A percentile compares a stretch with the other conserved stretches of the same genome.
phyloP scores from a whole-genome alignment of 2,797 vertebrate genomes.

The Etheostoma perlongum region DNA sequence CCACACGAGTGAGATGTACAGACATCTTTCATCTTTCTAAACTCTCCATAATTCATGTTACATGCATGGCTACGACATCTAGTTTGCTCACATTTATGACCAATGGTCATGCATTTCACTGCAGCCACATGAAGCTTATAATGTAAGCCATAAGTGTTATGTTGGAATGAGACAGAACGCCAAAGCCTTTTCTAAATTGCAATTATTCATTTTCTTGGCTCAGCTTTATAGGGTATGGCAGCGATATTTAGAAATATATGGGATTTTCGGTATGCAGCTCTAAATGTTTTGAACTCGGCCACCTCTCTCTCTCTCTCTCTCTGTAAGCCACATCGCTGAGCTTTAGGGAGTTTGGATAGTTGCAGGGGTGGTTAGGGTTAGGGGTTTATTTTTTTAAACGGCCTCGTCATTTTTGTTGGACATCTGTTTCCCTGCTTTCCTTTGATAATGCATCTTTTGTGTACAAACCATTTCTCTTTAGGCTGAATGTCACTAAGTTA shows the following conservation, averaged over 20 bases:
- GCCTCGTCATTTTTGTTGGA: conserved; percentile 19
- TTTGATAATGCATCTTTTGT: conserved; percentile 28
- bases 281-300: conserved; percentile 72
- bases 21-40: conserved; percentile 27
- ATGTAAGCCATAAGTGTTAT: conserved; percentile 70
- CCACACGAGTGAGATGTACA: background rate
- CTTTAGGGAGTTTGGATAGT: conserved; percentile 34
- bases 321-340: conserved; percentile 39
- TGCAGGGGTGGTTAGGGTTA: conserved; percentile 11
- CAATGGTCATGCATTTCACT: conserved; percentile 43
- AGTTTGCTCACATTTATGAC: conserved; percentile 48
- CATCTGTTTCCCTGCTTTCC: conserved; percentile 39
- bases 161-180: conserved; percentile 66
- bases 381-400: background rate
- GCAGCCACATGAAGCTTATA: conserved; percentile 66
- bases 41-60: conserved; percentile 37
- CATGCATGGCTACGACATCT: conserved; percentile 34
- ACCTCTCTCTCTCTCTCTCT: conserved; percentile 57
- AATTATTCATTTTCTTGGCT: conserved; percentile 70
- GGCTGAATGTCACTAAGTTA: background rate
- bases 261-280: conserved; percentile 59
- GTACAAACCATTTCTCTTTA: conserved; percentile 7
- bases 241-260: conserved; percentile 61
- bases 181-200: conserved; percentile 61
- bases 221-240: conserved; percentile 47